Evolutionary conservation across 2,888 invertebrate species (phyloP).

Genomic region (Endotricha flammealis): DNA sequence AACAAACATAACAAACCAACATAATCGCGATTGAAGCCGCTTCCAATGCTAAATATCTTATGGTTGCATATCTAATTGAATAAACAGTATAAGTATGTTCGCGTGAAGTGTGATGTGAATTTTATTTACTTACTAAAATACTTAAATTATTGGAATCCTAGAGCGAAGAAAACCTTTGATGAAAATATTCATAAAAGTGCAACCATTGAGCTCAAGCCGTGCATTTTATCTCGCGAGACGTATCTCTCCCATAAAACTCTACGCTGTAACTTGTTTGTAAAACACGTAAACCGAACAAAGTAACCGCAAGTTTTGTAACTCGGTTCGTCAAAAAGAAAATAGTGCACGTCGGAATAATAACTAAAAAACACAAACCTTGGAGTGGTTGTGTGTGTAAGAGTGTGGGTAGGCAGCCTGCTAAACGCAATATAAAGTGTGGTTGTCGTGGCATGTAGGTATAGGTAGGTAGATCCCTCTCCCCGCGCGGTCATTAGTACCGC

Average conservation of each 20-base stretch:
- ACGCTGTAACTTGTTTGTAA: constrained; percentile 23
- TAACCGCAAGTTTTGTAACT: constrained; percentile 37
- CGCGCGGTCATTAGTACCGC: constrained; percentile 77
- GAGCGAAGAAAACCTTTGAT: neutral
- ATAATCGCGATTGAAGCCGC: too few relatives aligned
- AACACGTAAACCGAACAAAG: constrained; percentile 26
- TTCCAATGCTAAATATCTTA: too few relatives aligned
- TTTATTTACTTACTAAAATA: too few relatives aligned
- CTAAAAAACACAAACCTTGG: constrained; percentile 60
- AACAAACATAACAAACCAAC: too few relatives aligned
- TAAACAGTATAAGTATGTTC: too few relatives aligned
- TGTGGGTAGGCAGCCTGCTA: constrained; percentile 72
- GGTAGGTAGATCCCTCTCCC: constrained; percentile 63
- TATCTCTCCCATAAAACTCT: constrained; percentile 19
- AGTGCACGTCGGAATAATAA: constrained; percentile 68
- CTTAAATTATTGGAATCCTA: too few relatives aligned
- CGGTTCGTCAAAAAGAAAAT: constrained; percentile 60
- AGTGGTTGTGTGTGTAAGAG: constrained; percentile 56
- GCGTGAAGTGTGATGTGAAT: too few relatives aligned
- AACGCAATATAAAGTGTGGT: constrained; percentile 77
- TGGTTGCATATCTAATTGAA: too few relatives aligned
- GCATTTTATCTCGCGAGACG: neutral
- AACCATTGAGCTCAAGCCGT: neutral
- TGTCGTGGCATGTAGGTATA: constrained; percentile 66
- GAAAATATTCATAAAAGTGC: neutral